These are phyloP conservation scores for Glandiceps talaboti DNA, from an alignment of 53 echinoderm and acorn worm genomes.

Conservation along the genomic window DNA sequence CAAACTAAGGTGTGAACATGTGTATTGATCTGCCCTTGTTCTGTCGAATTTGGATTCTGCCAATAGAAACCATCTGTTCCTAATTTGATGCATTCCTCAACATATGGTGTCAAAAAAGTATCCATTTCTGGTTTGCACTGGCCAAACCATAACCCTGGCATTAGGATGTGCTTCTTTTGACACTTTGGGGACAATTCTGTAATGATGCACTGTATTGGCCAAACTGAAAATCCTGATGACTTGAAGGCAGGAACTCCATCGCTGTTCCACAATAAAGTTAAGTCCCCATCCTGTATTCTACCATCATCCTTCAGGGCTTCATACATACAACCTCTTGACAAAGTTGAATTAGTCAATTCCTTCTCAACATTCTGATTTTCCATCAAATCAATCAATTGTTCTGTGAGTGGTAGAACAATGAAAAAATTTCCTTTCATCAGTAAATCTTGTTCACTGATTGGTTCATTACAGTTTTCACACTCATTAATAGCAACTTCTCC, in stretches of 20 bases:
- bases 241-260: conserved; percentile 54
- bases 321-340: background rate
- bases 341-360: background rate
- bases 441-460: background rate
- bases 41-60: conserved; percentile 5
- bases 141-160: conserved; percentile 41
- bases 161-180: conserved; percentile 16
- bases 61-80: conserved; percentile 17
- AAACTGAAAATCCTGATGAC: conserved; percentile 29
- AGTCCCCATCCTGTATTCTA: background rate
- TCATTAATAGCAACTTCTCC: background rate
- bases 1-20: conserved; percentile 20
- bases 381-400: background rate
- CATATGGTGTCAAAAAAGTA: conserved; percentile 24
- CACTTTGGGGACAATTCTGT: conserved; percentile 35
- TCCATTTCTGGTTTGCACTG: conserved; percentile 22
- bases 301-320: background rate
- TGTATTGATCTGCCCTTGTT: background rate
- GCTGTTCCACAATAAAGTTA: conserved; percentile 20
- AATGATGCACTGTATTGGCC: conserved; percentile 29
- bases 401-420: background rate
- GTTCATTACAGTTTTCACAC: background rate
- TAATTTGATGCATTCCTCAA: conserved; percentile 19
- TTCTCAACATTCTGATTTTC: background rate
- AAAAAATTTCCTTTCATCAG: background rate